Evolutionary conservation across 2,888 invertebrate species (phyloP), one percentile per base, ranked within the genome.

Genomic region (Mycogona germanica): DNA sequence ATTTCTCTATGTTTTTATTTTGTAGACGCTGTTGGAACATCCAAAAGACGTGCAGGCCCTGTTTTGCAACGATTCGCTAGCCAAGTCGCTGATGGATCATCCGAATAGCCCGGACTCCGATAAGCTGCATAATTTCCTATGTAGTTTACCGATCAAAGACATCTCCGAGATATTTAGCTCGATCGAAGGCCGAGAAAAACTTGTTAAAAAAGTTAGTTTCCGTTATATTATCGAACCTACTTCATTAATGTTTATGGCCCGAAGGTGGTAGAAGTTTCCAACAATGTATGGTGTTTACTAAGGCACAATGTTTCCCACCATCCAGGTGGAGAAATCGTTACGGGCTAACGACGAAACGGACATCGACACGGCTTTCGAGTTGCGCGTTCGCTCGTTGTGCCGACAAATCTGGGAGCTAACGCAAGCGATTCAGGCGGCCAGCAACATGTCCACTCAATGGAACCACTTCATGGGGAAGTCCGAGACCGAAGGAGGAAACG

Each of bases 331-430:
- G 17, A 41, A 51, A 9, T 26, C 29, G 14, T 25, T 51, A n/a
- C n/a, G 14, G 9, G 37, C 25, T 17, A 51, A 51, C 17, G 41
- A 35, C 21, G 40, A 51, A 14, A 19, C n/a, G 14, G 51, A 51
- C 35, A 41, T 40, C 4, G 51, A 51, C 41, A 41, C 41, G 6
- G 51, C 51, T 14, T 51, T 51, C 28, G 3, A 19, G 7, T n/a
- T 3, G 3, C n/a, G 37, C 23, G 37, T 51, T n/a, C 5, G 51
- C 4, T 41, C 51, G 3, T 14, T 41, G 4, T 40, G 40, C 28
- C 23, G 26, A 12, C 26, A 17, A 2, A 35, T 35, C 25, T 51
- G 41, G 41, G 41, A 44, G 12, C 21, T 53, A 12, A 35, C 47
- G 9, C 35, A 53, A 38, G 21, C 26, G 6, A 9, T 53, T 3